Evolutionary conservation across 1,140 invertebrate genomes (phyloP).

Genomic region (Musca vetustissima): DNA sequence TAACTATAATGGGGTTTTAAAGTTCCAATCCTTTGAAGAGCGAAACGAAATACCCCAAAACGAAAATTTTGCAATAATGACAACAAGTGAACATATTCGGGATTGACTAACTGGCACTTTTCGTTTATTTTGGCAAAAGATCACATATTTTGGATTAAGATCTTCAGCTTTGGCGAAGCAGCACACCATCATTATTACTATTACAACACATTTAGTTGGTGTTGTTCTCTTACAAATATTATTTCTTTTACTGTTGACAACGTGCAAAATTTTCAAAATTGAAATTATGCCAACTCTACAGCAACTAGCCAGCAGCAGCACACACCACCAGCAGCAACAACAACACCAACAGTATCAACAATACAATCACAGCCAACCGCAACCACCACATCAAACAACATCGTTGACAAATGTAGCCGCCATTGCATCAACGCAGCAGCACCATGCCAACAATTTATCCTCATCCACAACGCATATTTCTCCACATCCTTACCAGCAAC

Average conservation of each 20-base stretch:
- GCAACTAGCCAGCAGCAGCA: constrained; percentile 21
- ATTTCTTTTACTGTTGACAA: constrained; percentile 18
- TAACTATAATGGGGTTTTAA: too few relatives aligned
- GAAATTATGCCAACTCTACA: constrained; percentile 31
- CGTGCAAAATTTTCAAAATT: constrained; percentile 29
- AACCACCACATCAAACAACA: not conserved
- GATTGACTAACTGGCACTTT: too few relatives aligned
- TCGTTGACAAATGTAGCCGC: constrained; percentile 12
- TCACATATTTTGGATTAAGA: too few relatives aligned
- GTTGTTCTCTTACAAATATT: not conserved
- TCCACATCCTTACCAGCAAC: constrained; percentile 24
- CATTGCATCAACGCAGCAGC: not conserved
- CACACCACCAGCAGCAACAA: constrained; percentile 9
- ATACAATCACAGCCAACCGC: not conserved
- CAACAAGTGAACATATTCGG: too few relatives aligned
- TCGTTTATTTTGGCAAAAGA: too few relatives aligned
- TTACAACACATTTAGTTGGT: not conserved
- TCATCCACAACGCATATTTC: constrained; percentile 19
- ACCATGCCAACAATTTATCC: constrained; percentile 24
- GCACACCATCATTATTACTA: not conserved
- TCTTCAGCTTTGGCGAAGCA: too few relatives aligned
- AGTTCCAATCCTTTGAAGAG: too few relatives aligned
- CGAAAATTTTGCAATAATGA: too few relatives aligned
- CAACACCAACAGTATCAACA: constrained; percentile 15
- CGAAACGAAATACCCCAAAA: too few relatives aligned